Percentiles rank a stretch among this genome's conserved stretches.
These are phyloP conservation scores for Octopus bimaculoides DNA, from an alignment of 1,140 invertebrate genomes.

Conservation along the genomic window DNA sequence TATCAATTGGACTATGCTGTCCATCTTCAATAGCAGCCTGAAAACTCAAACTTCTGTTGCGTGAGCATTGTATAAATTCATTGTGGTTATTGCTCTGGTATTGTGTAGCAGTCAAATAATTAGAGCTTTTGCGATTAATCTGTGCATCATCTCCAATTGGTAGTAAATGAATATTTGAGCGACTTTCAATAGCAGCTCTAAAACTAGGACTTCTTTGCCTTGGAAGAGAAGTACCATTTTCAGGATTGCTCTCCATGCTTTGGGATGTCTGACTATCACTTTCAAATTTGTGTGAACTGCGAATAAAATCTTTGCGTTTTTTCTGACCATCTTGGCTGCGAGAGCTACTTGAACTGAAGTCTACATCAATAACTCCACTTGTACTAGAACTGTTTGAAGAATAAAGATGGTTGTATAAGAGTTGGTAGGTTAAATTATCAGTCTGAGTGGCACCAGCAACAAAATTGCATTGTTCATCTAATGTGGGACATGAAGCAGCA, in stretches of 20 bases:
- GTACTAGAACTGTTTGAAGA: slow-evolving; percentile 20
- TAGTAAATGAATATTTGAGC: not conserved
- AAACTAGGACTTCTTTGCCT: slow-evolving; percentile 15
- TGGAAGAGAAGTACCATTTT: slow-evolving; percentile 8
- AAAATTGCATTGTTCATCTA: not conserved
- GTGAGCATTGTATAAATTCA: slow-evolving; percentile 11
- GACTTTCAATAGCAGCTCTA: slow-evolving; percentile 12
- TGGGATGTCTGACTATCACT: slow-evolving; percentile 9
- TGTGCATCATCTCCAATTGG: not conserved
- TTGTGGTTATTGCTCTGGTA: not conserved
- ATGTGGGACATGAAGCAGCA: not conserved
- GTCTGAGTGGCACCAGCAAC: slow-evolving; percentile 8
- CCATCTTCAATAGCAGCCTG: slow-evolving; percentile 26
- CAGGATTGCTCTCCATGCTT: slow-evolving; percentile 14
- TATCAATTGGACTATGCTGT: slow-evolving; percentile 13
- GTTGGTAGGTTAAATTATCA: not conserved
- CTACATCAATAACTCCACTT: slow-evolving; percentile 17
- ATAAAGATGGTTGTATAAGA: not conserved
- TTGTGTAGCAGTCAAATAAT: slow-evolving; percentile 9
- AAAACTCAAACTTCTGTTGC: slow-evolving; percentile 23
- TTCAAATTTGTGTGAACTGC: slow-evolving; percentile 16
- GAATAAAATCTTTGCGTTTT: slow-evolving; percentile 24
- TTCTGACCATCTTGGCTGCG: slow-evolving; percentile 24
- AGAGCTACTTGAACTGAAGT: slow-evolving; percentile 16
- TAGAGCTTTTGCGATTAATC: not conserved